Conservation (phyloP, 2,113 vertebrate species). For the Malurus elegans region DNA sequence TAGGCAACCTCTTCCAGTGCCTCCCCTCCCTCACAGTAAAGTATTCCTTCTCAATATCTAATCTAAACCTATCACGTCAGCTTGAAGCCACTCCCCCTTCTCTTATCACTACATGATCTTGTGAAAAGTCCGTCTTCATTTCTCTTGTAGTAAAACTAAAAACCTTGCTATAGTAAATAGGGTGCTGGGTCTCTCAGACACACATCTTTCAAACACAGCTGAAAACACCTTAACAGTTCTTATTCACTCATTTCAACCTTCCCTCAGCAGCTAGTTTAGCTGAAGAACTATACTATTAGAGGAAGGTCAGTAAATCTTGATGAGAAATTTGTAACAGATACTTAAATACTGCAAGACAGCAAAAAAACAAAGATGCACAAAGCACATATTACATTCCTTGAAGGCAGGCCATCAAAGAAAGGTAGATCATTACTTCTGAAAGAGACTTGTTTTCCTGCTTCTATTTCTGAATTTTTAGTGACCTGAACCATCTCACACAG, state of each 20-base stretch:
- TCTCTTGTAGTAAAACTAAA: not conserved
- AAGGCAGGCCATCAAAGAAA: not conserved
- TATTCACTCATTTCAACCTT: not conserved
- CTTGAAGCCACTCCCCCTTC: not conserved
- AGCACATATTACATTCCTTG: not conserved
- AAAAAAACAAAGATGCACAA: not conserved
- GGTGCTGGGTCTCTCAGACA: not conserved
- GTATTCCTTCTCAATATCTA: not conserved
- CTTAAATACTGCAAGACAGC: not conserved
- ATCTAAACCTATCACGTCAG: not conserved
- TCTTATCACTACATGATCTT: not conserved
- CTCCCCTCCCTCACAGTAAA: not conserved
- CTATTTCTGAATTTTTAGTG: not conserved
- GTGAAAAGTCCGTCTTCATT: not conserved
- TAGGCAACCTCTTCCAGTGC: not conserved
- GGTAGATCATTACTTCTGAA: not conserved
- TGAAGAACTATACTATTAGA: not conserved
- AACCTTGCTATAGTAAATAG: not conserved
- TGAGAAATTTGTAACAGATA: not conserved
- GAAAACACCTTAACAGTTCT: not conserved
- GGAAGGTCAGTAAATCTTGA: not conserved
- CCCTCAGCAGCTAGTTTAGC: not conserved
- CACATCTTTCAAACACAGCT: not conserved
- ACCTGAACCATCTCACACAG: not conserved
- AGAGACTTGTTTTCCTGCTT: not conserved